These are phyloP conservation scores for Apantesis nais DNA, from an alignment of 2,888 invertebrate species.

Conservation along the genomic window DNA sequence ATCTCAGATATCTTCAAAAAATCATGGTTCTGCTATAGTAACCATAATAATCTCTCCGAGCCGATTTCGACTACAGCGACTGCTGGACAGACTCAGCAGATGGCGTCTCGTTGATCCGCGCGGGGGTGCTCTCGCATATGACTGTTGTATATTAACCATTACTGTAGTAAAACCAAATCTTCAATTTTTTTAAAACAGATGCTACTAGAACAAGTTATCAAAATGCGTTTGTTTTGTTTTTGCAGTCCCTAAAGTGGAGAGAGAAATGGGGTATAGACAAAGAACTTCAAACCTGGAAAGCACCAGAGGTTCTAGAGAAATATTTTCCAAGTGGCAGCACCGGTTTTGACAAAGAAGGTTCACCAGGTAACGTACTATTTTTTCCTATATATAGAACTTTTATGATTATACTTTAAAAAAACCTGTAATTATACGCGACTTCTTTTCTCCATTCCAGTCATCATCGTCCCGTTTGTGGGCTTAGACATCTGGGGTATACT, in stretches of 20 bases:
- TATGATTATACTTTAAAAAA: neutral
- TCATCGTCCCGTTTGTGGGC: constrained; percentile 92
- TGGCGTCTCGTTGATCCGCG: too few relatives aligned
- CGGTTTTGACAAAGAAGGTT: constrained; percentile 94
- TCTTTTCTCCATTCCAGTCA: constrained; percentile 79
- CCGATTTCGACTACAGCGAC: too few relatives aligned
- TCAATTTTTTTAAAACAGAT: neutral
- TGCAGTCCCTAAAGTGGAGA: constrained; percentile 90
- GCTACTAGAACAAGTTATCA: neutral
- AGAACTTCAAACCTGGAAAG: constrained; percentile 88
- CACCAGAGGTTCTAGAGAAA: constrained; percentile 88
- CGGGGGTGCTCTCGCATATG: too few relatives aligned
- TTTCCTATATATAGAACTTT: neutral
- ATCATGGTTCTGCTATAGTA: too few relatives aligned
- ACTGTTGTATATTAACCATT: too few relatives aligned
- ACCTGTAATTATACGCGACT: neutral
- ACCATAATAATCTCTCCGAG: too few relatives aligned
- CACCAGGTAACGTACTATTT: constrained; percentile 85
- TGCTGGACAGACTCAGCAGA: too few relatives aligned
- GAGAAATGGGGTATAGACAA: constrained; percentile 91
- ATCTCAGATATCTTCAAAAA: too few relatives aligned
- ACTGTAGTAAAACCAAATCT: too few relatives aligned
- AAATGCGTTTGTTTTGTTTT: neutral
- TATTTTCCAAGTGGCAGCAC: constrained; percentile 92
- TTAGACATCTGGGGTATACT: constrained; percentile 93